Conservation (phyloP, 2,888 invertebrate genomes). For the Rotaria macrura region DNA sequence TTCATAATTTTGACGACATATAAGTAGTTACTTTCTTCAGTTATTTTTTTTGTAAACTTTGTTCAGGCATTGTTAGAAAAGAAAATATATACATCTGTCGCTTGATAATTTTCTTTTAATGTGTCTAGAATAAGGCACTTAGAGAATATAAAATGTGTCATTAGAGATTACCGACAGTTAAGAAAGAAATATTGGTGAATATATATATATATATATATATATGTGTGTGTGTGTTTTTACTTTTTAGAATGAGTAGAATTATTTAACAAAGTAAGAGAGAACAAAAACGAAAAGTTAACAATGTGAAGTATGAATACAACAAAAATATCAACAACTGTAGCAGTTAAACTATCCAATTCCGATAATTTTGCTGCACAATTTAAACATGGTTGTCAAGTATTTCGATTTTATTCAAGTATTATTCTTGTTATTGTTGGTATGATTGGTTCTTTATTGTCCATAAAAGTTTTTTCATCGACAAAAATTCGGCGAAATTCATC, state of each 20-base stretch:
- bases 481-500: slow-evolving; percentile 31
- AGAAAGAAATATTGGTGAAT: no score
- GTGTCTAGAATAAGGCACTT: no score
- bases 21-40: no score
- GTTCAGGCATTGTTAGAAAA: no score
- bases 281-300: background rate
- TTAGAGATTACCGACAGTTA: no score
- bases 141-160: no score
- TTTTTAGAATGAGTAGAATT: no score
- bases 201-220: no score
- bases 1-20: background rate
- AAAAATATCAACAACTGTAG: background rate
- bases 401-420: slow-evolving; percentile 22
- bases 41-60: no score
- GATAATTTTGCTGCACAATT: background rate
- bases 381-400: background rate
- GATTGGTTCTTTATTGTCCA: slow-evolving; percentile 27
- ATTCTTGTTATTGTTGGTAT: slow-evolving; percentile 5
- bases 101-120: no score
- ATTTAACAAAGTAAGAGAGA: background rate
- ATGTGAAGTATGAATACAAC: background rate
- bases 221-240: no score
- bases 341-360: background rate
- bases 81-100: no score
- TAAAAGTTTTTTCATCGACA: slow-evolving; percentile 31